phyloP scores from a whole-genome alignment of 92 coral and sea anemone genomes.

The Siderastrea radians region DNA sequence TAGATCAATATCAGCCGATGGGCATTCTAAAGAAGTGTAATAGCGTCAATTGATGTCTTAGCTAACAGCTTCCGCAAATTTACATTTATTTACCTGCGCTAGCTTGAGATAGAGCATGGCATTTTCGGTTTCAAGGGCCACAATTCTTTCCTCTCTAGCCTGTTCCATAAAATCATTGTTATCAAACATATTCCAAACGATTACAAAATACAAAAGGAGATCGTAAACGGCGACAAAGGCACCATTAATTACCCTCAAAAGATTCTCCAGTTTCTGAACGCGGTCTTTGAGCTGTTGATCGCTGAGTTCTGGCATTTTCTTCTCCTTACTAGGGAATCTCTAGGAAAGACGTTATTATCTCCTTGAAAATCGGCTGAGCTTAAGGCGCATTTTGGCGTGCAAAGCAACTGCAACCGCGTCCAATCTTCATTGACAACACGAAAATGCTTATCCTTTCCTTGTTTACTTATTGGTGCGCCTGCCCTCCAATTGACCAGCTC shows the following conservation, averaged over 20 bases:
- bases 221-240: not conserved
- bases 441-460: slow-evolving; percentile 41
- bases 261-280: slow-evolving; percentile 93
- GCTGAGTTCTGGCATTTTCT: slow-evolving; percentile 89
- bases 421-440: slow-evolving; percentile 77
- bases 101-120: slow-evolving; percentile 99
- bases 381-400: not conserved
- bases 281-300: slow-evolving; percentile 86
- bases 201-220: not conserved
- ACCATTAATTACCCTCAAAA: slow-evolving; percentile 78
- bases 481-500: slow-evolving; percentile 75
- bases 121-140: slow-evolving; percentile 97
- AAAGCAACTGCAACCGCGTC: slow-evolving; percentile 42
- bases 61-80: not conserved
- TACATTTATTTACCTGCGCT: slow-evolving; percentile 79
- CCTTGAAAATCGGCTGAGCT: not conserved
- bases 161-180: slow-evolving; percentile 22
- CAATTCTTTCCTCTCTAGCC: slow-evolving; percentile 99
- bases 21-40: not conserved
- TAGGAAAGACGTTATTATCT: not conserved
- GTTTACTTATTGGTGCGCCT: slow-evolving; percentile 62
- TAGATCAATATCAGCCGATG: not conserved
- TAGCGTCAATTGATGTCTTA: not conserved
- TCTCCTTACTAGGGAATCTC: not conserved
- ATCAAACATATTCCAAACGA: not conserved